Base-by-base conservation (phyloP, 1,140 invertebrate species). In the Bemisia tabaci region DNA sequence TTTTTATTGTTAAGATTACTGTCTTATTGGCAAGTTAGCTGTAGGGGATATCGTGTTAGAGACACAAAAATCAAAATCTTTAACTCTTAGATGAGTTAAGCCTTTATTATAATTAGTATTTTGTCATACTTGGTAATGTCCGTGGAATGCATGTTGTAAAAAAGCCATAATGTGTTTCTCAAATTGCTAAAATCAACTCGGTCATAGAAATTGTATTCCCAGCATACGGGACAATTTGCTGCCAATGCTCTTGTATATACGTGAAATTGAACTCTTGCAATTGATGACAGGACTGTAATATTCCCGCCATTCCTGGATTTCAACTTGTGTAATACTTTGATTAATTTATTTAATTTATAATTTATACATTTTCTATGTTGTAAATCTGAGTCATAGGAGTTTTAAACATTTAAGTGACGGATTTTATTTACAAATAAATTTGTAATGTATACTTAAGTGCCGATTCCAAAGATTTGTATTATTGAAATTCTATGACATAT, bases 321-420 rank as follows among this genome's bases (percentile, higher is more conserved):
- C 17, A 9, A 48, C 17, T 5, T 48, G 5, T 5, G 17, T 48
- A 48, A 48, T 48, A 9, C 17, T 48, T 48, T 48, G 33, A 48
- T 48, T 9, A 48, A 48, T 48, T 48, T 48, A 48, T 9, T 48
- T 9, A 48, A 48, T 48, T 17, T 48, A 17, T 48, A 48, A 48
- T 48, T 48, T 48, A 48, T 48, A 9, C 17, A 48, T 48, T 48
- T 48, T 48, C n/a, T 48, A 17, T 48, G 33, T 48, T 48, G 17
- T 48, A 48, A 48, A 48, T 48, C 33, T 48, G 33, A 48, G 33
- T 48, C 33, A 48, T 48, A 48, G 17, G 33, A 48, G 33, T 48
- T 48, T 48, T 48, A 48, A 48, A 48, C 33, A 48, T 48, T 48
- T 48, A 48, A 48, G 33, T 48, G n/a, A n/a, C n/a, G n/a, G n/a